Conservation (phyloP, 2,888 invertebrate genomes). For the Mythimna impura region DNA sequence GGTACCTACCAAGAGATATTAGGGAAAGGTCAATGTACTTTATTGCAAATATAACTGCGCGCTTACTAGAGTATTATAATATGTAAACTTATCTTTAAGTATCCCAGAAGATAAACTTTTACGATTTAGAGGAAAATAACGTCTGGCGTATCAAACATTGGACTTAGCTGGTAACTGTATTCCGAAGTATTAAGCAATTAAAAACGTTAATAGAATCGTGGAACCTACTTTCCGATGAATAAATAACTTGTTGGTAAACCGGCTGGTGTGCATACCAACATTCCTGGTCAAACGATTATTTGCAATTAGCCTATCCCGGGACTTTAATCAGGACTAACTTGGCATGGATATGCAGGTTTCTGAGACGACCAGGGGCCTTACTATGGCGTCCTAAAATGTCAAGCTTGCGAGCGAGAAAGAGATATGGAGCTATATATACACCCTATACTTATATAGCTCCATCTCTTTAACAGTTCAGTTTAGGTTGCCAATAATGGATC, state of each 20-base stretch:
- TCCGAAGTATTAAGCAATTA: slow-evolving; percentile 46
- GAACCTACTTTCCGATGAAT: slow-evolving; percentile 55
- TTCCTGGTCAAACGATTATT: slow-evolving; percentile 7
- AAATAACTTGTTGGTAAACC: slow-evolving; percentile 54
- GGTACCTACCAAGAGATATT: too few relatives aligned
- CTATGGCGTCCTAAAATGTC: too few relatives aligned
- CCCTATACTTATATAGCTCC: too few relatives aligned
- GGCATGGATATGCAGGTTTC: background rate
- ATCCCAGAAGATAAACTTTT: background rate
- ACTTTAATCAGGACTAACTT: slow-evolving; percentile 19
- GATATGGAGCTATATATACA: too few relatives aligned
- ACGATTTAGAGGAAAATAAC: background rate
- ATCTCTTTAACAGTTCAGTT: too few relatives aligned
- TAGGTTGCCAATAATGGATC: too few relatives aligned
- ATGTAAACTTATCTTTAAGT: background rate
- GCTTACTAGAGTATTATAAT: too few relatives aligned
- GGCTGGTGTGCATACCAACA: slow-evolving; percentile 20
- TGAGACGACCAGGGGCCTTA: background rate
- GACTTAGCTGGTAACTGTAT: slow-evolving; percentile 41
- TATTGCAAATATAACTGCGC: too few relatives aligned
- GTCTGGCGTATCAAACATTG: background rate
- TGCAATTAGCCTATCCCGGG: slow-evolving; percentile 10
- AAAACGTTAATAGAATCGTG: slow-evolving; percentile 47
- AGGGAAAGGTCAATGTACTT: too few relatives aligned
- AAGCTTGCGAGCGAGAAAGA: too few relatives aligned